Base-by-base conservation (phyloP, 2,113 vertebrate genomes). In the Siniperca knerii region DNA sequence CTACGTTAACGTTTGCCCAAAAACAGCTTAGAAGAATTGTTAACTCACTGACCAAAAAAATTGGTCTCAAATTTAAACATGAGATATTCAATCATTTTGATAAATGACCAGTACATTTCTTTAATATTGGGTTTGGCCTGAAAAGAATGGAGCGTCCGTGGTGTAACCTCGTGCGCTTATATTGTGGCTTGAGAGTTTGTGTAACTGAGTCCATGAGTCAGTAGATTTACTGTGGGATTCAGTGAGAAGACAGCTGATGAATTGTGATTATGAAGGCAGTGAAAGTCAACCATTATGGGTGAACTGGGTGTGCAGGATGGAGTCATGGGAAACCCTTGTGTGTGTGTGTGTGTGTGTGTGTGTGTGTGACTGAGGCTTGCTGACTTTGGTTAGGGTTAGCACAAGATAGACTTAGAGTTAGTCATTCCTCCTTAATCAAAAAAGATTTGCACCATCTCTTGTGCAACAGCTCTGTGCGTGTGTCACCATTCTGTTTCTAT, bases 191-290 rank as follows among this genome's bases (percentile, higher is more conserved):
- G n/a, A 79, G 58, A 66, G 77, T 79, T 79, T 75, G 73, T 87
- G 83, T 70, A 77, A 86, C 10, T 44, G 75, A 86, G 66, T 76
- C 15, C 55, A 62, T 82, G 83, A 87, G 76, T 91, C 81, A 89
- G 79, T 77, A n/a, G 84, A 90, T 92, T 89, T 89, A 87, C 66
- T 66, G 76, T 33, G 66, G 87, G 91, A 90, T 84, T 75, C 81
- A 87, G 77, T n/a, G 60, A 76, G 64, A 80, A 46, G 42, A 76
- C 58, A 35, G 75, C 80, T 78, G 78, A 85, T 16, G 75, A 89
- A 64, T 29, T 77, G 69, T 33, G 33, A 84, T 73, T 83, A 78
- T 78, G 37, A n/a, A 74, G 65, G 50, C 68, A 72, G 87, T 73
- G 87, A 85, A 88, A 92, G 87, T 90, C 65, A 78, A 42, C 57